Conservation (phyloP, 2,888 invertebrate genomes). For the Drosophila cyrtoloma region DNA sequence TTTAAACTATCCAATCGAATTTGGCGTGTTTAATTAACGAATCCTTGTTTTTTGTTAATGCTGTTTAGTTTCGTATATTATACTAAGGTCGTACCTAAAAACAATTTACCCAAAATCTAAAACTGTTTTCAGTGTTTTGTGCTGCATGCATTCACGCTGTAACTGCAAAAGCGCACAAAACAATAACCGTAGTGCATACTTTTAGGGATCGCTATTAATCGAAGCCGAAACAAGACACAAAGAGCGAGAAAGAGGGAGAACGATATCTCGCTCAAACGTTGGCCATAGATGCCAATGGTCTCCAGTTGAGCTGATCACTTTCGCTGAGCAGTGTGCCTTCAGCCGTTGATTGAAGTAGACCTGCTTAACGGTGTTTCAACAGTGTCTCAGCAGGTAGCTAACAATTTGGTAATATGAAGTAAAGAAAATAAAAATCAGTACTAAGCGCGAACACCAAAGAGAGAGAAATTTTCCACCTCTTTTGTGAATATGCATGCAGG, state of each 20-base stretch:
- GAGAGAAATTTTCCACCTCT: slow-evolving; percentile 7
- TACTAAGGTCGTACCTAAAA: background rate
- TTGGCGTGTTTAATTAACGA: background rate
- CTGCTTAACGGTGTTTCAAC: background rate
- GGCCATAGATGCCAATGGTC: slow-evolving; percentile 31
- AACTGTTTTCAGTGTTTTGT: background rate
- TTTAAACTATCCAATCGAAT: background rate
- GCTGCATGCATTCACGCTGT: slow-evolving; percentile 6
- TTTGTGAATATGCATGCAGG: background rate
- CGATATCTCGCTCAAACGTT: slow-evolving; percentile 27
- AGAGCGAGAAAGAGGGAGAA: slow-evolving; percentile 4
- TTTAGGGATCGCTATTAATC: slow-evolving; percentile 1
- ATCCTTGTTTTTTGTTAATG: too few relatives aligned
- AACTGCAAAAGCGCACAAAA: background rate
- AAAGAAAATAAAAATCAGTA: slow-evolving; percentile 16
- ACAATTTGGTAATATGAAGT: slow-evolving; percentile 25
- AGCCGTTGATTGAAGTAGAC: slow-evolving; percentile 19
- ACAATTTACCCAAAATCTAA: background rate
- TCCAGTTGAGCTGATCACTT: slow-evolving; percentile 29
- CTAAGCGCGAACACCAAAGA: background rate
- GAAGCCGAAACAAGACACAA: background rate
- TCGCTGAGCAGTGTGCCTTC: slow-evolving; percentile 40
- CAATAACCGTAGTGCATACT: slow-evolving; percentile 12
- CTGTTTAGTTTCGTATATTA: background rate
- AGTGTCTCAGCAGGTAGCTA: slow-evolving; percentile 41